phyloP scores from a whole-genome alignment of 2,797 vertebrate species.

The Coreius guichenoti region DNA sequence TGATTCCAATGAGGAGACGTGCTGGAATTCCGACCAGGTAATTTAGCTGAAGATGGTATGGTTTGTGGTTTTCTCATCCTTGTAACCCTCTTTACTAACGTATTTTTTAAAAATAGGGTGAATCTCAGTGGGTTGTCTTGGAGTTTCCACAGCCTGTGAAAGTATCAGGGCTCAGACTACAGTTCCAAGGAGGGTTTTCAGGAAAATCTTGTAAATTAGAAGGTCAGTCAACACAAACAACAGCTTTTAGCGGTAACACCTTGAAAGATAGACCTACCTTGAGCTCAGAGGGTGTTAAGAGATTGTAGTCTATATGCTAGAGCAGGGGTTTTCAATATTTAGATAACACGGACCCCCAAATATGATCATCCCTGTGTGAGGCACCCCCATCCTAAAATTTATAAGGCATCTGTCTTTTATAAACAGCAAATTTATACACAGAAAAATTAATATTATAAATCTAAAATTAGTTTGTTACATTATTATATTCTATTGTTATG shows the following conservation, averaged over 20 bases:
- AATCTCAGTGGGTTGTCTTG: constrained; percentile 88
- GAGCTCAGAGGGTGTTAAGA: neutral
- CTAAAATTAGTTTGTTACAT: no score
- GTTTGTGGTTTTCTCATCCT: neutral
- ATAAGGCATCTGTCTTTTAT: no score
- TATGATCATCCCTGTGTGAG: no score
- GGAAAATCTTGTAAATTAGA: constrained; percentile 84
- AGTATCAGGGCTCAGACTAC: constrained; percentile 83
- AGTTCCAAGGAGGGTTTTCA: constrained; percentile 97
- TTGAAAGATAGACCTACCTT: neutral
- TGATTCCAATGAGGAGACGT: constrained; percentile 90
- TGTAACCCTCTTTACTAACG: neutral
- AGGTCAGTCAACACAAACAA: constrained; percentile 76
- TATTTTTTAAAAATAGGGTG: constrained; percentile 76
- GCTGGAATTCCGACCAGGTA: constrained; percentile 97
- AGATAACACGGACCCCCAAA: no score
- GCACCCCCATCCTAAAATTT: no score
- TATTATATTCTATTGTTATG: no score
- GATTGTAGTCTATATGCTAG: no score
- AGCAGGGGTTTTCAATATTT: no score
- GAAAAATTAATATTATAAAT: no score
- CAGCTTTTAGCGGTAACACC: neutral
- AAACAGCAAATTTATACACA: no score
- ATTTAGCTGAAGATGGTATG: neutral
- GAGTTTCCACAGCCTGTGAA: constrained; percentile 85